These are phyloP conservation scores for Macquaria australasica DNA, from an alignment of 2,113 vertebrate genomes.

Conservation along the genomic window DNA sequence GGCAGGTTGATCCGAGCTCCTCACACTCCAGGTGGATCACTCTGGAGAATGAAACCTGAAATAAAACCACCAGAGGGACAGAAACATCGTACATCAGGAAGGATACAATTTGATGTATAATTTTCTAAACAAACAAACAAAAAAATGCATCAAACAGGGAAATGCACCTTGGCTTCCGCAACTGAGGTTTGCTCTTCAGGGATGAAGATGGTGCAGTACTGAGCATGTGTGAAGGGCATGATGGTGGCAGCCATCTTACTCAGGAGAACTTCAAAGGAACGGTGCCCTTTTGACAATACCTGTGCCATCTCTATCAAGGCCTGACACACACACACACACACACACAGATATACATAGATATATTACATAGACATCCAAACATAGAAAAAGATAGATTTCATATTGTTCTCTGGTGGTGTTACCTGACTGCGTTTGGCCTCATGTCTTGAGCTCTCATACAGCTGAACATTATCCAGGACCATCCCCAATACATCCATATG, in stretches of 20 bases:
- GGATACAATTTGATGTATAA: rapidly evolving
- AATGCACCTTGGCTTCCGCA: conserved; percentile 14
- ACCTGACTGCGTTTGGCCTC: conserved; percentile 76
- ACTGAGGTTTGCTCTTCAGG: conserved; percentile 23
- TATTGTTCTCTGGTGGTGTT: not conserved
- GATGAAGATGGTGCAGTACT: conserved; percentile 76
- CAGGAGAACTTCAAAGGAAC: conserved; percentile 71
- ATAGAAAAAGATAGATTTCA: not conserved
- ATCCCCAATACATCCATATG: conserved; percentile 73
- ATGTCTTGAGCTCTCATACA: conserved; percentile 74
- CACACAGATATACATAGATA: not conserved
- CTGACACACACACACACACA: conserved; percentile 38
- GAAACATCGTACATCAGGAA: not conserved
- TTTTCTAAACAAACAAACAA: not conserved
- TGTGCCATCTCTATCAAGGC: conserved; percentile 70
- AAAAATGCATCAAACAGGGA: not conserved
- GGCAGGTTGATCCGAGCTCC: conserved; percentile 51
- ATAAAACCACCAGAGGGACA: not conserved
- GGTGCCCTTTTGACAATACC: conserved; percentile 67
- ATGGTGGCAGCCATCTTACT: conserved; percentile 74
- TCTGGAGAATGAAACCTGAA: conserved; percentile 60
- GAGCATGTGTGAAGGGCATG: conserved; percentile 70
- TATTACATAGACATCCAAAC: not conserved
- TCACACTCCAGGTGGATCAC: conserved; percentile 73
- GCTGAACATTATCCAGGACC: conserved; percentile 75